Conservation (phyloP, 92 coral and sea anemone species). For the Actinostola sp. region DNA sequence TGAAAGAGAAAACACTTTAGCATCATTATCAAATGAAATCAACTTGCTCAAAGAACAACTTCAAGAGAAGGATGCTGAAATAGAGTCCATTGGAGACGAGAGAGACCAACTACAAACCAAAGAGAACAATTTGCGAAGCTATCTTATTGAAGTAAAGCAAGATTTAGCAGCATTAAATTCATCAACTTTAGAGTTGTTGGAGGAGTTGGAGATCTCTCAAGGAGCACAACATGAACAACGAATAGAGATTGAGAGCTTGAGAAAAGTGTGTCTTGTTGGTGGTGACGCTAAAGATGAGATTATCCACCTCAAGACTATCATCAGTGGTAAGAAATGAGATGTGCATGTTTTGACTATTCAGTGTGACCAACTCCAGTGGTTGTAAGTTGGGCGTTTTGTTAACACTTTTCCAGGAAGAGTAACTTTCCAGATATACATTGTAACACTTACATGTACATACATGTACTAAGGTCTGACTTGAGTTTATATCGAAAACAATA, state of each 20-base stretch:
- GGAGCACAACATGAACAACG: slow-evolving; percentile 85
- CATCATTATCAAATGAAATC: slow-evolving; percentile 31
- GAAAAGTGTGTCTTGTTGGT: slow-evolving; percentile 74
- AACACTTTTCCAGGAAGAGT: too few relatives aligned
- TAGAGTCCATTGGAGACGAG: slow-evolving; percentile 12
- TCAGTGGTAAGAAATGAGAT: slow-evolving; percentile 73
- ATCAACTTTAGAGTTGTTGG: slow-evolving; percentile 93
- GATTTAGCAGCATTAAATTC: slow-evolving; percentile 72
- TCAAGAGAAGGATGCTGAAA: slow-evolving; percentile 19
- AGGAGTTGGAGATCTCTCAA: slow-evolving; percentile 90
- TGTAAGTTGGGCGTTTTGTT: neutral
- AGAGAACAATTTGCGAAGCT: slow-evolving; percentile 64
- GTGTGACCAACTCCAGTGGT: too few relatives aligned
- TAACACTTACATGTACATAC: too few relatives aligned
- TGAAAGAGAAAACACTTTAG: slow-evolving; percentile 31
- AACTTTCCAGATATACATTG: too few relatives aligned
- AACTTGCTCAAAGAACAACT: slow-evolving; percentile 48
- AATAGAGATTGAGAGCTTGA: slow-evolving; percentile 87
- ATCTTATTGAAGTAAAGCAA: slow-evolving; percentile 74
- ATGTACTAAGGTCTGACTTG: too few relatives aligned
- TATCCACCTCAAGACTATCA: slow-evolving; percentile 72
- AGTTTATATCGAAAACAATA: too few relatives aligned
- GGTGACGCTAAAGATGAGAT: slow-evolving; percentile 89
- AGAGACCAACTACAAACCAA: slow-evolving; percentile 40
- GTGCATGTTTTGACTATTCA: too few relatives aligned